Base-by-base conservation (phyloP, 2,888 invertebrate species). In the Bombylius major region DNA sequence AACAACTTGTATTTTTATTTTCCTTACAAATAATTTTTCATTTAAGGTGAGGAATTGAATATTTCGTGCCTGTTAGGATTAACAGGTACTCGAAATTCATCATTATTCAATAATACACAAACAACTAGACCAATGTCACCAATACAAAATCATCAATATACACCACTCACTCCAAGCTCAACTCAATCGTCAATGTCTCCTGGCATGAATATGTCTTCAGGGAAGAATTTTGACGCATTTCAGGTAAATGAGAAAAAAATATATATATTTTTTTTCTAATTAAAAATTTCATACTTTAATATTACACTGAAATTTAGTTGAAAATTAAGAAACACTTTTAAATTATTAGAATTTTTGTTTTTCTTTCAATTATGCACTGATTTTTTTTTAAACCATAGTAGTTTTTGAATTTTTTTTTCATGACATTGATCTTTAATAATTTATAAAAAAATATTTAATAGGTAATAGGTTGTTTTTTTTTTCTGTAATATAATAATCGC, bases 131-230 rank as follows among this genome's bases (percentile, higher is more conserved):
- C 58, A 34, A 53, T 57, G 36, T 61, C 62, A 34, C 59, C 63
- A 34, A 51, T 61, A 51, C 60, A 63, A 31, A 5, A 36, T 7
- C 39, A 42, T 42, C 59, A 64, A 58, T 72, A 71, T 61, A 65
- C 69, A 60, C 69, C 72, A 32, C 60, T 71, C 44, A 71, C 72
- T 56, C 70, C 72, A 42, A 71, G 68, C 56, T 72, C 72, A 53
- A 70, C 71, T 44, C 71, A 71, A 60, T 71, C 72, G 14, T 71
- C 71, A 58, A 67, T 68, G 53, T 72, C 72, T 56, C 71, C 66
- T 31, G 65, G 70, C 55, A 69, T 67, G 50, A 56, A 54, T 55
- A 63, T 67, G 50, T 61, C 64, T 45, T 62, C 64, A 47, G 59
- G 60, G 56, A 70, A 69, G 61, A 66, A 69, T 50, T 71, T 68